These are phyloP conservation scores for Habrosyne pyritoides DNA, from an alignment of 2,888 invertebrate species.

Conservation along the genomic window DNA sequence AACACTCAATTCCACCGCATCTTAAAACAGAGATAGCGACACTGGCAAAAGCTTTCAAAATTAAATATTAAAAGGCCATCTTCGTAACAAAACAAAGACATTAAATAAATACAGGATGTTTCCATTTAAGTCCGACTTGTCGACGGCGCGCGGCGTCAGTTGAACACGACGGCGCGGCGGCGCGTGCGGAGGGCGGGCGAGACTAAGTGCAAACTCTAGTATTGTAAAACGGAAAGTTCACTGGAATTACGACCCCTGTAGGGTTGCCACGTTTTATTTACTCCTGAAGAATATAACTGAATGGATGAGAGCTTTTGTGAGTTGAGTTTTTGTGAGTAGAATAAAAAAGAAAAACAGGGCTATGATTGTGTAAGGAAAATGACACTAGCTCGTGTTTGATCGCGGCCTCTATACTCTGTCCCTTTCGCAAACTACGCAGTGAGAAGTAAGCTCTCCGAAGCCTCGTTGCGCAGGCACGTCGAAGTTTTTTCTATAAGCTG, in stretches of 20 bases:
- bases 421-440: too few relatives aligned
- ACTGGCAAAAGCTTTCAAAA: neutral
- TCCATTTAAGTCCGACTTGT: constrained; percentile 21
- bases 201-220: constrained; percentile 63
- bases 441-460: too few relatives aligned
- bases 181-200: constrained; percentile 14
- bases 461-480: too few relatives aligned
- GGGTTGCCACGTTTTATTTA: constrained; percentile 14
- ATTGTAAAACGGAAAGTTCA: constrained; percentile 46
- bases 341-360: neutral
- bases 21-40: neutral
- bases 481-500: too few relatives aligned
- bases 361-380: too few relatives aligned
- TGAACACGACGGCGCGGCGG: constrained; percentile 14
- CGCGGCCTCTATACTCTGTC: too few relatives aligned
- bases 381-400: too few relatives aligned
- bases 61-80: constrained; percentile 8
- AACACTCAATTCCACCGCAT: neutral
- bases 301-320: neutral
- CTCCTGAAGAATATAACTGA: neutral
- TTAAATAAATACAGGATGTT: constrained; percentile 27
- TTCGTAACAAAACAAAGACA: constrained; percentile 15
- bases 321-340: neutral
- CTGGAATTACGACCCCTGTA: constrained; percentile 26
- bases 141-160: constrained; percentile 14